Base-by-base conservation (phyloP, 2,113 vertebrate species). In the Malurus cyaneus region DNA sequence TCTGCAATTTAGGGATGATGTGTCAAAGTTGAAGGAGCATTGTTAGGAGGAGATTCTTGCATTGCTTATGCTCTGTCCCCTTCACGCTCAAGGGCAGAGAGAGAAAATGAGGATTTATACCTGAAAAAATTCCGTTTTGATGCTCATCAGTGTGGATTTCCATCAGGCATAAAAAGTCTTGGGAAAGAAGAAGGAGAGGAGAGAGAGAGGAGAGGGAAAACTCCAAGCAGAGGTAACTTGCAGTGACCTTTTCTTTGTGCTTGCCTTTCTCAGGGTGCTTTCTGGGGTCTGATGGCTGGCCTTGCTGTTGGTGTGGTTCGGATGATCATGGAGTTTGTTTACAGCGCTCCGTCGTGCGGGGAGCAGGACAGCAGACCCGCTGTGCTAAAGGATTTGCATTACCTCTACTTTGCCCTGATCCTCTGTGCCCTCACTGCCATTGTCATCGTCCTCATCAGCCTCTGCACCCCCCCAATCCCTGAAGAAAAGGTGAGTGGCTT, bases 361-460 rank as follows among this genome's bases (percentile, higher is more conserved):
- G 96, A 99, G 92, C 89, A 88, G 61, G 99, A 99, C 96, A 67
- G 2, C 6, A 98, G 99, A 18, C 99, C 99, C 2, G 85, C 98
- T 2, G 14, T 99, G 50, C 85, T 99, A 41, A 98, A 97, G 91
- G 89, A 99, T 8, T 91, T 99, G 61, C 99, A 99, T 94, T 99
- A 99, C 95, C 98, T 99, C 67, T 99, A 99, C 97, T 99, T 99
- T 24, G 99, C 99, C 8, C 97, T 99, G 42, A 97, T 99, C 52
- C 98, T 99, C 61, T 98, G 98, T 13, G 97, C 49, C 71, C 78
- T 99, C 82, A 98, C 98, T 3, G 94, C 94, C 3, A 20, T 98
- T 3, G 69, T 98, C 92, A 99, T 98, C 6, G 8, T 96, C 47
- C 50, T 79, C 2, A 47, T 99, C 89, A 99, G 99, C 77, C 94